These are phyloP conservation scores for Armadillidium nasatum DNA, from an alignment of 1,140 invertebrate species.

Conservation along the genomic window DNA sequence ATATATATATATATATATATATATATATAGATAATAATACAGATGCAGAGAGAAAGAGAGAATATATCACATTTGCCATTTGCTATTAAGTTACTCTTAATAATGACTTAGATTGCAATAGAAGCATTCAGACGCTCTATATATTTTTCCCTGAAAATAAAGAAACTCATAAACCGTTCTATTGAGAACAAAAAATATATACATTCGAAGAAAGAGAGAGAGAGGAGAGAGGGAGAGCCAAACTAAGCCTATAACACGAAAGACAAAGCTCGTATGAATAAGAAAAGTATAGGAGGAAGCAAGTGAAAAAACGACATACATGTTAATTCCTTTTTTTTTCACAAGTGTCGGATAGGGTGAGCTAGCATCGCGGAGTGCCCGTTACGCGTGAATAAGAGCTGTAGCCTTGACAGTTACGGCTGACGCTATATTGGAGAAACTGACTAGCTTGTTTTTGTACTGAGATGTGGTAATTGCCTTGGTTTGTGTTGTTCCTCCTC, in stretches of 20 bases:
- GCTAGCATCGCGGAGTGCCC: background rate
- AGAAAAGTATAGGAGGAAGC: background rate
- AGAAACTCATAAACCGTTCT: no score
- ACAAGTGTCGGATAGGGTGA: constrained; percentile 9
- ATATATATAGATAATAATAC: background rate
- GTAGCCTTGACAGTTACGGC: constrained; percentile 1
- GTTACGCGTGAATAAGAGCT: background rate
- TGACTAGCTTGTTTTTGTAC: constrained; percentile 11
- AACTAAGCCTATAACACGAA: background rate
- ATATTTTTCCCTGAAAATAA: no score
- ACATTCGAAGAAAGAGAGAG: no score
- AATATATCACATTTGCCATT: no score
- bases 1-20: constrained; percentile 15
- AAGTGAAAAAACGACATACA: background rate
- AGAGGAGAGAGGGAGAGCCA: no score
- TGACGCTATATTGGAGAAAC: constrained; percentile 8
- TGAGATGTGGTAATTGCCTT: constrained; percentile 1
- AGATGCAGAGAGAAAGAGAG: background rate
- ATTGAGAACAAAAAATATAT: no score
- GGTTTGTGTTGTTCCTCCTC: constrained; percentile 7
- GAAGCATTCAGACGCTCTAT: no score
- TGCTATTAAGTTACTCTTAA: no score
- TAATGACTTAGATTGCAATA: no score
- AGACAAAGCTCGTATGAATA: constrained; percentile 12
- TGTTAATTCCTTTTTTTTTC: constrained; percentile 5